phyloP scores from a whole-genome alignment of 2,888 invertebrate genomes.

The Brachynemurus nebulosus region DNA sequence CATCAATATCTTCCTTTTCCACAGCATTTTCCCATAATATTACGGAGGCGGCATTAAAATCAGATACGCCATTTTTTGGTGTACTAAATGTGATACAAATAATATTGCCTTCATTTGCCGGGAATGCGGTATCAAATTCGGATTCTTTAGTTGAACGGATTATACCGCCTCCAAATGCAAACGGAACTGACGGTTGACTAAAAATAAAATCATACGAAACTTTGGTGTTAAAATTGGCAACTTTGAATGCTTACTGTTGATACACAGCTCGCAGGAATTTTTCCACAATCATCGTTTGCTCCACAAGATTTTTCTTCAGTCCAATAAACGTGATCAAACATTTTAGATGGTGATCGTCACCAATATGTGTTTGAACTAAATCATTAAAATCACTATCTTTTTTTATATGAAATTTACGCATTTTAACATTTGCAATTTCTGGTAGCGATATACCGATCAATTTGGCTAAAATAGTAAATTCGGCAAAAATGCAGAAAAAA shows the following conservation, averaged over 20 bases:
- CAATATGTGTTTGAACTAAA: constrained; percentile 3
- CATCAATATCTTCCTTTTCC: constrained; percentile 4
- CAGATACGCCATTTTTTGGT: neutral
- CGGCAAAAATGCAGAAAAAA: no score
- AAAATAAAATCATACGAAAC: no score
- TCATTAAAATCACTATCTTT: neutral
- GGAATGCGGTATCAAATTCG: neutral
- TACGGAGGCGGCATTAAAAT: constrained; percentile 5
- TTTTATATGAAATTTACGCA: neutral
- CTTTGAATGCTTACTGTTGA: neutral
- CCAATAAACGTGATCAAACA: constrained; percentile 3
- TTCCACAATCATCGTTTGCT: neutral
- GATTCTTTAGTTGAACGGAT: neutral
- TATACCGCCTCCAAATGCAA: constrained; percentile 8
- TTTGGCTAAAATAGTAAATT: no score
- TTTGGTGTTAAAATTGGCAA: neutral
- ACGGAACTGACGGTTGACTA: constrained; percentile 2
- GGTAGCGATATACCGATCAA: constrained; percentile 4
- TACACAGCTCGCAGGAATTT: neutral
- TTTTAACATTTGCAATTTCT: constrained; percentile 6
- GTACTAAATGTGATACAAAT: constrained; percentile 5
- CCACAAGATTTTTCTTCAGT: neutral
- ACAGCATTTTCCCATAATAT: constrained; percentile 5
- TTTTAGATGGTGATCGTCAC: constrained; percentile 5
- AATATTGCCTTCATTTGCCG: neutral